Conservation (phyloP, 1,140 invertebrate species). For the Eupristina koningsbergeri region DNA sequence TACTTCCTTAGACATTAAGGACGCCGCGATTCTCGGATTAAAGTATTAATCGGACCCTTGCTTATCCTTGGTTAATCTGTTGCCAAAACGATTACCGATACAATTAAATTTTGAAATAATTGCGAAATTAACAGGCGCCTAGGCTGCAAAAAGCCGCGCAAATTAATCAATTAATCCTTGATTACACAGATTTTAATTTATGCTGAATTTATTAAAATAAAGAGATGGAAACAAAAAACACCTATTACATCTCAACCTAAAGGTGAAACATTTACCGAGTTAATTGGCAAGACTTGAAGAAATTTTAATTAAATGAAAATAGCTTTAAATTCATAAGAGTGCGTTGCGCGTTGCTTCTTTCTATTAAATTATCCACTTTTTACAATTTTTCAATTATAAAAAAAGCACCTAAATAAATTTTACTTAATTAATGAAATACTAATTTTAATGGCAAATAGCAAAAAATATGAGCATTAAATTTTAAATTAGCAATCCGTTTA, state of each 20-base stretch:
- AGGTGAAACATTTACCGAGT: conserved; percentile 13
- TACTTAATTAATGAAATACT: not conserved
- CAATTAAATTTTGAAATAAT: not conserved
- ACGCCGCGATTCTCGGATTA: not conserved
- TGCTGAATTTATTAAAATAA: not conserved
- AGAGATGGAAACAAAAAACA: not conserved
- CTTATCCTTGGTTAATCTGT: not conserved
- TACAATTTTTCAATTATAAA: not conserved
- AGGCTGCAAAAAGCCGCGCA: not conserved
- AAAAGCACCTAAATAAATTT: not conserved
- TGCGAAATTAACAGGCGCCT: not conserved
- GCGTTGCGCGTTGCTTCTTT: not conserved
- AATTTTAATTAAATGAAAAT: conserved; percentile 16
- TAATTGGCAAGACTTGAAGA: not conserved
- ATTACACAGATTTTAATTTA: not conserved
- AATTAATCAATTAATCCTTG: not conserved
- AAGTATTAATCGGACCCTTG: too few species aligned
- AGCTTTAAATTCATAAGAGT: not conserved
- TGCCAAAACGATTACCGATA: not conserved
- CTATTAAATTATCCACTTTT: not conserved
- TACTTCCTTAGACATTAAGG: not conserved
- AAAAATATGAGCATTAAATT: not conserved
- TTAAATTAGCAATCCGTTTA: not conserved
- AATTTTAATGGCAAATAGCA: not conserved
- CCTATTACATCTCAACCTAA: not conserved